Evolutionary conservation across 2,797 vertebrate species (phyloP), one percentile per base, ranked within the genome.

Genomic region (Cryptoprocta ferox): DNA sequence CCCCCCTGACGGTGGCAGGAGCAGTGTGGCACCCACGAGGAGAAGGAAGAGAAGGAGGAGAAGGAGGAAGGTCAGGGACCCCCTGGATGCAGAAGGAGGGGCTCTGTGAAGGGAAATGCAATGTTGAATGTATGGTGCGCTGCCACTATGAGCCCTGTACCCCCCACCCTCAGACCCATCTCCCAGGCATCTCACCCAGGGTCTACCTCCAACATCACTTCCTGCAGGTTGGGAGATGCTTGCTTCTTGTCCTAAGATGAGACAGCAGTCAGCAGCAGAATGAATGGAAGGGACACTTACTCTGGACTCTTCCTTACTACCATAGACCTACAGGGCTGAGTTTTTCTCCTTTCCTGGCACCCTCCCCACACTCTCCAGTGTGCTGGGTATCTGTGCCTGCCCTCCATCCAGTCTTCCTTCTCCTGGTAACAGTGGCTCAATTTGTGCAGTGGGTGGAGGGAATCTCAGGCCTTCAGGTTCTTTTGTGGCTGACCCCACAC

Each of bases 11-110:
- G 83, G 35, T 30, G 97, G 39, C n/a, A 97, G 63, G 8, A 98
- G n/a, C 96, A 98, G 97, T 0, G 98, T 61, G 80, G 98, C 93
- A 78, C 97, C 89, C 95, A 97, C 79, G 79, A 99, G 78, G 35
- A 98, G 95, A 14, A 99, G 79, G 21, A 98, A 50, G 39, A 98
- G 97, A 89, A 99, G 66, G 18, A 98, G 19, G 15, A 94, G 19
- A 28, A 97, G 53, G 53, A 97, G 39, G 80, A 83, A 70, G 13
- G 50, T 45, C 81, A 88, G 37, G 18, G 78, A n/a, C n/a, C n/a
- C 0, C 50, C 76, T 30, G 63, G 95, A 85, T 18, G 11, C 12
- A 91, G 84, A 61, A 94, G 65, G 14, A 0, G 92, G 35, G 48
- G 16, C 37, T 82, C 98, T 98, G 84, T 56, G 66, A 73, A 97